Base-by-base conservation (phyloP, 30 jellyfish, hydroid and myxozoan genomes). In the Aurelia coerulea region DNA sequence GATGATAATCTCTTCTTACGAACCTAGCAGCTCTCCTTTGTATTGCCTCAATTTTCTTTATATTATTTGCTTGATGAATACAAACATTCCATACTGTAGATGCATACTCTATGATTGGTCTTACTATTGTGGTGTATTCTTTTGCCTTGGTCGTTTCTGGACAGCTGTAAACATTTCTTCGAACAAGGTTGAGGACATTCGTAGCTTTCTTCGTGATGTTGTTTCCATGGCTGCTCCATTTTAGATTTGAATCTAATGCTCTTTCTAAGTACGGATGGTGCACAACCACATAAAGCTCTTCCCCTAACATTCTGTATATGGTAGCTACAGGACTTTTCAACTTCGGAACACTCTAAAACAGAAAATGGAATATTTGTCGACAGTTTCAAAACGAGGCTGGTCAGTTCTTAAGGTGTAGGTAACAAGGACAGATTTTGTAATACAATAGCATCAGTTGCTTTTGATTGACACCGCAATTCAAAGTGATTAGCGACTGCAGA, bases 1-100 rank as follows among this genome's bases (percentile, higher is more conserved):
- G 75, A 56, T 54, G 5, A 29, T 42, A 39, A 37, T 39, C 84
- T 39, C 32, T 73, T 51, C 50, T 73, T 37, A 37, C 70, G 41
- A 73, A 73, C 41, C 69, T 73, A 1, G 70, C 87, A 73, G 84
- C 84, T 49, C 71, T 73, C 71, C 84, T 34, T 73, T 73, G 84
- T 17, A 73, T 54, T 54, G 71, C 71, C 84, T 73, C 71, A 49
- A 73, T 51, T 73, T 73, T 73, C 71, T 73, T 54, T 39, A 54
- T 73, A 73, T 39, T 42, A 49, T 73, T 51, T 54, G 68, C 51
- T 49, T 73, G 71, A 52, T 73, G 69, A 23, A 23, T 23, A 37
- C 5, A 37, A 49, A 42, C 73, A 54, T 73, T 73, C 84, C 84
- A 73, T 51, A 17, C 71, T 68, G 84, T 73, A 49, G 71, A 51